Conservation (phyloP, 2,797 vertebrate genomes). For the Allobates femoralis region DNA sequence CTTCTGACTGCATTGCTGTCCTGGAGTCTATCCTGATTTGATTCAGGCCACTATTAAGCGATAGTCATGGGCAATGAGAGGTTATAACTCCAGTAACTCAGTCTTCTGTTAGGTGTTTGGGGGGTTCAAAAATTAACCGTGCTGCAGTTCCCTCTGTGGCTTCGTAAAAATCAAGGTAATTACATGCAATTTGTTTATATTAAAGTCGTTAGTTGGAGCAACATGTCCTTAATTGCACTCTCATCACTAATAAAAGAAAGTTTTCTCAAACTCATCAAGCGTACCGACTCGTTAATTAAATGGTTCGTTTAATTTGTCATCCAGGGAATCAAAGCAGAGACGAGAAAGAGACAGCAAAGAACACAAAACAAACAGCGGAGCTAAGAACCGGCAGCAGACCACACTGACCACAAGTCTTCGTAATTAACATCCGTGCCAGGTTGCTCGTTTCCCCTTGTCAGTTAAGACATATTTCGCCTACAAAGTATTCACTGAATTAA, state of each 20-base stretch:
- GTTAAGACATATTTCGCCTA: background rate
- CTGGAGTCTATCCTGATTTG: too few relatives aligned
- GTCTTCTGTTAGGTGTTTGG: background rate
- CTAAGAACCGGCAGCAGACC: background rate
- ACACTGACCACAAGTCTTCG: background rate
- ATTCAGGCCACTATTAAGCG: too few relatives aligned
- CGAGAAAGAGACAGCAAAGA: background rate
- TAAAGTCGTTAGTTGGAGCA: slow-evolving; percentile 58
- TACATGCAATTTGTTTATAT: slow-evolving; percentile 60
- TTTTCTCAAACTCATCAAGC: slow-evolving; percentile 62
- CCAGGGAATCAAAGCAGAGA: slow-evolving; percentile 24
- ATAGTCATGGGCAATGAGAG: slow-evolving; percentile 1
- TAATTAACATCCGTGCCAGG: background rate
- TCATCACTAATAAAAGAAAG: slow-evolving; percentile 62
- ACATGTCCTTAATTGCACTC: slow-evolving; percentile 62
- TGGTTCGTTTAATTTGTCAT: slow-evolving; percentile 58
- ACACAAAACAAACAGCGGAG: slow-evolving; percentile 6
- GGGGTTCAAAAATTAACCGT: background rate
- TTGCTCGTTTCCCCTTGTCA: background rate
- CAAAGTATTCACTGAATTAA: background rate
- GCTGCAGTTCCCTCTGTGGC: background rate
- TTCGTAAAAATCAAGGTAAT: slow-evolving; percentile 42
- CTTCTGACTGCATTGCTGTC: too few relatives aligned
- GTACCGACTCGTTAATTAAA: slow-evolving; percentile 57
- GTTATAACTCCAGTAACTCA: background rate